Percentiles rank a stretch among this genome's conserved stretches.
phyloP scores from a whole-genome alignment of 2,113 vertebrate species.

The Chloroceryle aenea region DNA sequence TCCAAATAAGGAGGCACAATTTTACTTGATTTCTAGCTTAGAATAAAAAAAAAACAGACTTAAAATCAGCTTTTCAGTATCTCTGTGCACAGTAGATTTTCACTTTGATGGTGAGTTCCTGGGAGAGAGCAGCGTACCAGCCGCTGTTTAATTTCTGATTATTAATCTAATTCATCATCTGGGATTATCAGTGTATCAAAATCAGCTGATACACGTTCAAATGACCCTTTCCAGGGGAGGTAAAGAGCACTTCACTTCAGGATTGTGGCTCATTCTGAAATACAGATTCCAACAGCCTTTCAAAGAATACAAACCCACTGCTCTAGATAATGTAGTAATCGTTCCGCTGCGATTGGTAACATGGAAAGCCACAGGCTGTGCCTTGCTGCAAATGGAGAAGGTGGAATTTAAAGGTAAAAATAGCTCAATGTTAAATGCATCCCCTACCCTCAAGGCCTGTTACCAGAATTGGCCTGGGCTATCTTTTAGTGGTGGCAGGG shows the following conservation, averaged over 20 bases:
- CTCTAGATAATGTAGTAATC: background rate
- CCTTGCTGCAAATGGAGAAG: constrained; percentile 53
- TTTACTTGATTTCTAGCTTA: background rate
- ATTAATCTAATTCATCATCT: background rate
- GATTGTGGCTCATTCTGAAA: background rate
- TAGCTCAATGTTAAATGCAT: constrained; percentile 59
- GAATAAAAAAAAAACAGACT: background rate
- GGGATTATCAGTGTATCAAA: background rate
- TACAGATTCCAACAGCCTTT: background rate
- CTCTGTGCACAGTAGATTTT: background rate
- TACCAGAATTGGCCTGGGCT: constrained; percentile 49
- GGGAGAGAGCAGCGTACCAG: background rate
- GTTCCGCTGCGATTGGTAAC: background rate
- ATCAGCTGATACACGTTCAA: background rate
- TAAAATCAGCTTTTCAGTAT: background rate
- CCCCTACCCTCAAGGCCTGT: constrained; percentile 3
- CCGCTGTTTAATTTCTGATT: background rate
- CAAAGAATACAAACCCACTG: background rate
- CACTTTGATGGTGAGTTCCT: background rate
- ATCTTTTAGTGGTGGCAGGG: constrained; percentile 9
- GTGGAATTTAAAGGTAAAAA: constrained; percentile 69
- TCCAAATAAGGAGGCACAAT: background rate
- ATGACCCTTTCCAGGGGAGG: background rate
- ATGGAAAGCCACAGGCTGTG: background rate
- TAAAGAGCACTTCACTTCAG: background rate